Conservation (phyloP, 2,113 vertebrate species). For the Platanista minor region DNA sequence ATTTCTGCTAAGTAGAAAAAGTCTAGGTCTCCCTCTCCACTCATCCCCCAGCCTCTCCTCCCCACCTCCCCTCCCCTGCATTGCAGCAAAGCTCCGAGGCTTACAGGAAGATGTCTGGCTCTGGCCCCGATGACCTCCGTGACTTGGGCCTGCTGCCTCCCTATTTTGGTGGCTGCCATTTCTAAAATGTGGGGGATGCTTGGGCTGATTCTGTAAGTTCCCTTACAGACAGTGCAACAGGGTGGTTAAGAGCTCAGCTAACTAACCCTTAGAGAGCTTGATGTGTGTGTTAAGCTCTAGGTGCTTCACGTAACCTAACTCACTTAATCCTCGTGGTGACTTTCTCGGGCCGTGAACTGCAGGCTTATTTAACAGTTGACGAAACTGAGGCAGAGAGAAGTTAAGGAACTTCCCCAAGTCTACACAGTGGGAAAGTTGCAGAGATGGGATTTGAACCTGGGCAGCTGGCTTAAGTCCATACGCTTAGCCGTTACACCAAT, state of each 20-base stretch:
- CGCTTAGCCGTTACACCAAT: not conserved
- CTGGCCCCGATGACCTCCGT: not conserved
- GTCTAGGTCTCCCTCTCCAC: not conserved
- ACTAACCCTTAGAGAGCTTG: not conserved
- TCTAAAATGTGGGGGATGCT: not conserved
- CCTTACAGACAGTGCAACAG: not conserved
- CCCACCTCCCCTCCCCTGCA: rapidly evolving
- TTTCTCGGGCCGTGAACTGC: not conserved
- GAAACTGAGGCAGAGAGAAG: not conserved
- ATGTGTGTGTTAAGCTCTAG: not conserved
- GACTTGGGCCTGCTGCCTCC: not conserved
- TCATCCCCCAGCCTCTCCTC: not conserved
- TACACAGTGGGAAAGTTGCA: not conserved
- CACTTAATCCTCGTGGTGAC: not conserved
- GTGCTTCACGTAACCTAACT: not conserved
- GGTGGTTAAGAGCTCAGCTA: not conserved
- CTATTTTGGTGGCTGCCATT: not conserved
- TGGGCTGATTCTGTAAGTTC: not conserved
- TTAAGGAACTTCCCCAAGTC: not conserved
- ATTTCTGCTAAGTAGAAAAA: not conserved
- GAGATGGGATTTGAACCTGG: not conserved
- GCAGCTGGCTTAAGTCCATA: too few relatives aligned
- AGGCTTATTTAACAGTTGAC: not conserved
- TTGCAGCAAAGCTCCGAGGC: not conserved
- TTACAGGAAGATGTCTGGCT: not conserved